Evolutionary conservation across 2,888 invertebrate genomes (phyloP).

Genomic region (Dysmachus trigonus): DNA sequence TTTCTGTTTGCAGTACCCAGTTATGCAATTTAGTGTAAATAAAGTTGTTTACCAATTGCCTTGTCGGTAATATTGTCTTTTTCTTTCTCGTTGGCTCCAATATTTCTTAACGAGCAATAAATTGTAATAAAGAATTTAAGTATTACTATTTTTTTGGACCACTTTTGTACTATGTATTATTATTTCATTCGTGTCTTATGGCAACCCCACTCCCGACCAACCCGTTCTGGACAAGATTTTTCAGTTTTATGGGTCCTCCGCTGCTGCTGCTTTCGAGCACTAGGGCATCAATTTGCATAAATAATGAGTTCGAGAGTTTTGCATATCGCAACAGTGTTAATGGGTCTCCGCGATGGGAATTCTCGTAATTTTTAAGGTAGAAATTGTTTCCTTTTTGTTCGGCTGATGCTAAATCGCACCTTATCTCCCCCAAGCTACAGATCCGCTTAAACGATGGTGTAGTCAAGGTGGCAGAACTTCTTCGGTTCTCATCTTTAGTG

Average conservation of each 20-base stretch:
- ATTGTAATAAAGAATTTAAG: no score
- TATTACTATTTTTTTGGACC: no score
- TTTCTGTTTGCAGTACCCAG: no score
- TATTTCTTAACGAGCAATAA: no score
- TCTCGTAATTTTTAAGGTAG: not conserved
- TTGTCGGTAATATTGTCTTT: no score
- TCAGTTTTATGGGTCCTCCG: not conserved
- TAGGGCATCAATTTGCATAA: not conserved
- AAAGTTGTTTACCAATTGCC: no score
- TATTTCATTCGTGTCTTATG: no score
- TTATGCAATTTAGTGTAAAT: no score
- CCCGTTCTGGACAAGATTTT: not conserved
- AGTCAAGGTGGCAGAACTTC: not conserved
- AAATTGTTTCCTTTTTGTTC: not conserved
- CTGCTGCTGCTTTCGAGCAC: not conserved
- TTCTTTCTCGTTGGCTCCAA: no score
- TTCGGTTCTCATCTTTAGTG: not conserved
- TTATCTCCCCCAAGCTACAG: not conserved
- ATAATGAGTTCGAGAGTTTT: not conserved
- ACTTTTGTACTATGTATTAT: no score
- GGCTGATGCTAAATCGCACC: not conserved
- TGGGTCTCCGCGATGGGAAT: not conserved
- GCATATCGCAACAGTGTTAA: not conserved
- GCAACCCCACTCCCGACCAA: no score
- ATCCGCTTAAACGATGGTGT: not conserved